Evolutionary conservation across 2,113 vertebrate species (phyloP).

Genomic region (Chelonoidis abingdonii): DNA sequence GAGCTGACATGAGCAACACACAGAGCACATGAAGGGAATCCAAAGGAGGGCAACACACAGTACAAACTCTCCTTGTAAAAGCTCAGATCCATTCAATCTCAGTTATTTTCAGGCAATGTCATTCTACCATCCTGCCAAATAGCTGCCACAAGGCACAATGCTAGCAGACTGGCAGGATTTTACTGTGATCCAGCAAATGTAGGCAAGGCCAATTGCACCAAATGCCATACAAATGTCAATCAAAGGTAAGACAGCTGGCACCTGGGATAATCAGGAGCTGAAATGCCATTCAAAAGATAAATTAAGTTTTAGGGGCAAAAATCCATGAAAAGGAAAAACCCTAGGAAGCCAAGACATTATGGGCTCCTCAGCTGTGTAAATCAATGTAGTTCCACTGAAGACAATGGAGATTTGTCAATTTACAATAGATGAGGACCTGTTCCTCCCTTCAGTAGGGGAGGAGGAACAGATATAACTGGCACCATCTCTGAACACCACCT

Average conservation of each 20-base stretch:
- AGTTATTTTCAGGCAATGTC: neutral
- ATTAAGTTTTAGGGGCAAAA: neutral
- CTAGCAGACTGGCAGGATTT: neutral
- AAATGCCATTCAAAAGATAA: rapidly evolving
- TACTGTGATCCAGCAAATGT: neutral
- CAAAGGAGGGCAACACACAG: neutral
- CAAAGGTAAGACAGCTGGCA: neutral
- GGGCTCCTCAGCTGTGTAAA: neutral
- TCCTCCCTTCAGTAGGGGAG: neutral
- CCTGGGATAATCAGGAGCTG: neutral
- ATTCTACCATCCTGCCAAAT: neutral
- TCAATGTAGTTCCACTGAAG: neutral
- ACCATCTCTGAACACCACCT: neutral
- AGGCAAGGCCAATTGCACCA: neutral
- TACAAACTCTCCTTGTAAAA: neutral
- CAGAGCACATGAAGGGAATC: neutral
- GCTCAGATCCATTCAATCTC: neutral
- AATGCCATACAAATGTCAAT: neutral
- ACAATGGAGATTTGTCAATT: neutral
- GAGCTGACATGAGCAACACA: neutral
- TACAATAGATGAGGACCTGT: neutral
- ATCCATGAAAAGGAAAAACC: neutral
- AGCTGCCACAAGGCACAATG: neutral
- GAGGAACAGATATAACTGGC: neutral
- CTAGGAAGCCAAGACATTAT: neutral